These are phyloP conservation scores for Neoniphon sammara DNA, from an alignment of 2,797 vertebrate species.

Conservation along the genomic window DNA sequence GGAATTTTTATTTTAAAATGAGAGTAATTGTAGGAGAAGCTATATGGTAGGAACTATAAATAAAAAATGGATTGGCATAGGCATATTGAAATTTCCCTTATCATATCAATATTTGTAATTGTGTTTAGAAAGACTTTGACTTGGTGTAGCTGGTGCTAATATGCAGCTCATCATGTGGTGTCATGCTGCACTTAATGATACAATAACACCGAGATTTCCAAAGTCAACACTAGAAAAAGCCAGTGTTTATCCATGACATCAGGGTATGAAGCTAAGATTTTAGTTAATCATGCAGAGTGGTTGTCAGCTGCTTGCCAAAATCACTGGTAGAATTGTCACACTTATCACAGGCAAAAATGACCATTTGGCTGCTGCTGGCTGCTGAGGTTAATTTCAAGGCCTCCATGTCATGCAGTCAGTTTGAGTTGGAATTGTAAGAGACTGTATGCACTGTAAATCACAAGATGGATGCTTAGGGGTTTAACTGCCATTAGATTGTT, in stretches of 20 bases:
- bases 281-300: constrained; percentile 60
- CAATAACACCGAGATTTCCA: constrained; percentile 55
- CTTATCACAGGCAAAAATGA: constrained; percentile 30
- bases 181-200: constrained; percentile 50
- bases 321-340: constrained; percentile 13
- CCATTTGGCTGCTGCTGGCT: constrained; percentile 25
- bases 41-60: no score
- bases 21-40: no score
- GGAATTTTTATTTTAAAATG: no score
- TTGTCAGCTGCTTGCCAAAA: constrained; percentile 53
- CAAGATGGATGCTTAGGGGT: neutral
- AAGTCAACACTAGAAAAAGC: constrained; percentile 54
- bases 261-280: constrained; percentile 43
- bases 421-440: no score
- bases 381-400: constrained; percentile 28
- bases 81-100: neutral
- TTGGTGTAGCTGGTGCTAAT: constrained; percentile 29
- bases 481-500: constrained; percentile 37
- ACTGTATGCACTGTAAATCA: neutral
- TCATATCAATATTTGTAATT: neutral
- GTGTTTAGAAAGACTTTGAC: constrained; percentile 13
- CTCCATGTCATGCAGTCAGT: neutral
- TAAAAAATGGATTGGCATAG: neutral
- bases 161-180: constrained; percentile 27
- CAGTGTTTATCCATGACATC: constrained; percentile 60